Evolutionary conservation across 2,888 invertebrate genomes (phyloP).

Genomic region (Tricholauxania praeusta): DNA sequence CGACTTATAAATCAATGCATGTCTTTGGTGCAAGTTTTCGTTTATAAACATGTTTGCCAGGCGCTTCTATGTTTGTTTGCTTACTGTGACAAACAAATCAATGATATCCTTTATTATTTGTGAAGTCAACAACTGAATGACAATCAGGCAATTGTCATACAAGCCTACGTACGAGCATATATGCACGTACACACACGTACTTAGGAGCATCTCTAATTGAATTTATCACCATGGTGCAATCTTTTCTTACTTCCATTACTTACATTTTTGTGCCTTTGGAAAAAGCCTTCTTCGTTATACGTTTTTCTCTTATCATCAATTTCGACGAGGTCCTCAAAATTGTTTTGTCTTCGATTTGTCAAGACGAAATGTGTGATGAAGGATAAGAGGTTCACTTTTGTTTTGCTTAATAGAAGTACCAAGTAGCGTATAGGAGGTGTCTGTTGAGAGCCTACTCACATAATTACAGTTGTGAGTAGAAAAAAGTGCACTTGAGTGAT

Average conservation of each 20-base stretch:
- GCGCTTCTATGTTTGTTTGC: not conserved
- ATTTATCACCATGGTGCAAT: constrained; percentile 14
- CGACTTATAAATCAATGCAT: no score
- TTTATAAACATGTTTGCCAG: not conserved
- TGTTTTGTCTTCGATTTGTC: constrained; percentile 29
- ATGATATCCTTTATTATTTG: constrained; percentile 24
- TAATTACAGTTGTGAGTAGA: no score
- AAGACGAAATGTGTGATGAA: not conserved
- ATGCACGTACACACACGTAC: not conserved
- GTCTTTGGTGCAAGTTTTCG: no score
- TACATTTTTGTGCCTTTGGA: not conserved
- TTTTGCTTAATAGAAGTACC: no score
- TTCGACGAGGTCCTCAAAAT: constrained; percentile 10
- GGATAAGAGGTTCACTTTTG: no score
- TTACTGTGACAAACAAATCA: constrained; percentile 19
- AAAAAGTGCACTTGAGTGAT: no score
- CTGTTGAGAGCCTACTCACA: no score
- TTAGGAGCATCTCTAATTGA: constrained; percentile 12
- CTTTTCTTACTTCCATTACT: not conserved
- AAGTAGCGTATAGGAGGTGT: no score
- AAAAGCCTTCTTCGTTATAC: not conserved
- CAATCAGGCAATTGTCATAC: constrained; percentile 12
- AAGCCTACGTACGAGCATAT: not conserved
- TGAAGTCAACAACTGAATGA: constrained; percentile 19
- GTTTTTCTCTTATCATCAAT: not conserved